phyloP scores from a whole-genome alignment of 2,113 vertebrate genomes.

The Spheniscus mendiculus region DNA sequence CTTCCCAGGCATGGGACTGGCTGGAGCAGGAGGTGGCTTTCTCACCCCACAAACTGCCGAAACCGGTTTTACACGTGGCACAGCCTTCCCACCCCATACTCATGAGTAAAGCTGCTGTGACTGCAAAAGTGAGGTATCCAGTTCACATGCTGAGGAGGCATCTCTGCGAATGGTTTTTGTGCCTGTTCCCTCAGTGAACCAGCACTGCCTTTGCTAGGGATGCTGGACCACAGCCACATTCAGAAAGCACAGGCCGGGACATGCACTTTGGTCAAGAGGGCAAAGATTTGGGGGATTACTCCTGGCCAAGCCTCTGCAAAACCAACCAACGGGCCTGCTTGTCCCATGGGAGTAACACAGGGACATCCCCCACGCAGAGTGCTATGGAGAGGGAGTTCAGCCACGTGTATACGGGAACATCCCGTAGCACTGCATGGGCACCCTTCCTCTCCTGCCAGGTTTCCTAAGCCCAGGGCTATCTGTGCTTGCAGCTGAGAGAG shows the following conservation, averaged over 20 bases:
- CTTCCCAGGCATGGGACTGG: neutral
- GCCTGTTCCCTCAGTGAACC: neutral
- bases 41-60: neutral
- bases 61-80: neutral
- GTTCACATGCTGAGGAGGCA: conserved; percentile 6
- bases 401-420: accelerated
- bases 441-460: neutral
- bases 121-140: neutral
- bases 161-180: neutral
- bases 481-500: neutral
- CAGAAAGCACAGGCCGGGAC: accelerated
- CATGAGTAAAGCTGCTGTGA: neutral
- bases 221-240: neutral
- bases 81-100: neutral
- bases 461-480: neutral
- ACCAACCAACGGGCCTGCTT: accelerated
- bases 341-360: accelerated
- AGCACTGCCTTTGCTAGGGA: neutral
- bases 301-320: neutral
- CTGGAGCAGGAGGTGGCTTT: neutral
- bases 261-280: neutral
- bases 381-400: neutral
- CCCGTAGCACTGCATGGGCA: neutral
- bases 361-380: too few relatives aligned
- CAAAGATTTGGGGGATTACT: neutral